These are phyloP conservation scores for Chesias legatella DNA, from an alignment of 2,888 invertebrate species.

Conservation along the genomic window DNA sequence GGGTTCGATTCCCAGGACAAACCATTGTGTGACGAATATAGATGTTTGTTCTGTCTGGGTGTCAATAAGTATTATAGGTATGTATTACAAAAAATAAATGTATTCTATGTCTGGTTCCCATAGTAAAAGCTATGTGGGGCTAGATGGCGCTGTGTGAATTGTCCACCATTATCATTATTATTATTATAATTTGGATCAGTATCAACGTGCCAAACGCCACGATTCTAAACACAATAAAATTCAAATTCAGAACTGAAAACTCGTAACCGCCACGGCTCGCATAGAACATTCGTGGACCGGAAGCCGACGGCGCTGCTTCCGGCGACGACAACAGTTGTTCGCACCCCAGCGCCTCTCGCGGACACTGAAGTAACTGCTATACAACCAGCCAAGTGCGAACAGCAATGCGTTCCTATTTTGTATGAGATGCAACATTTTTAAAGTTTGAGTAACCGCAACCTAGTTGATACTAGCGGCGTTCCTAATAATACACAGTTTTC, in stretches of 20 bases:
- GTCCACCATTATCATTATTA: too few species aligned
- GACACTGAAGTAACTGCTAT: conserved; percentile 52
- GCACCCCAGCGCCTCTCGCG: conserved; percentile 72
- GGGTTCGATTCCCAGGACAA: too few species aligned
- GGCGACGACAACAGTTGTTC: conserved; percentile 68
- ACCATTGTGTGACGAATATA: too few species aligned
- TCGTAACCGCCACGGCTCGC: conserved; percentile 48
- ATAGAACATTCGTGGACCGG: conserved; percentile 66
- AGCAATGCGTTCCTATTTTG: conserved; percentile 22
- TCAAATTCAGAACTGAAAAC: conserved; percentile 47
- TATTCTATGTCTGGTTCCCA: too few species aligned
- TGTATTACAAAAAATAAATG: too few species aligned
- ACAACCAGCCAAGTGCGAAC: conserved; percentile 28
- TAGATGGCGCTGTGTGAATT: too few species aligned
- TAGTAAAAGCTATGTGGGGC: too few species aligned
- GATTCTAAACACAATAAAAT: conserved; percentile 17
- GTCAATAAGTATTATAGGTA: too few species aligned
- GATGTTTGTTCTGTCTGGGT: too few species aligned
- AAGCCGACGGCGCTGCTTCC: conserved; percentile 72
- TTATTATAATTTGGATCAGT: conserved; percentile 5
- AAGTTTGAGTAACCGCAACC: not conserved
- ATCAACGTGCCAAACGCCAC: conserved; percentile 9
- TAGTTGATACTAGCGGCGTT: not conserved
- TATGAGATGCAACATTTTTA: conserved; percentile 12
- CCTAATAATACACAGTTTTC: too few species aligned